phyloP scores from a whole-genome alignment of 2,113 vertebrate species.

The Uria lomvia region DNA sequence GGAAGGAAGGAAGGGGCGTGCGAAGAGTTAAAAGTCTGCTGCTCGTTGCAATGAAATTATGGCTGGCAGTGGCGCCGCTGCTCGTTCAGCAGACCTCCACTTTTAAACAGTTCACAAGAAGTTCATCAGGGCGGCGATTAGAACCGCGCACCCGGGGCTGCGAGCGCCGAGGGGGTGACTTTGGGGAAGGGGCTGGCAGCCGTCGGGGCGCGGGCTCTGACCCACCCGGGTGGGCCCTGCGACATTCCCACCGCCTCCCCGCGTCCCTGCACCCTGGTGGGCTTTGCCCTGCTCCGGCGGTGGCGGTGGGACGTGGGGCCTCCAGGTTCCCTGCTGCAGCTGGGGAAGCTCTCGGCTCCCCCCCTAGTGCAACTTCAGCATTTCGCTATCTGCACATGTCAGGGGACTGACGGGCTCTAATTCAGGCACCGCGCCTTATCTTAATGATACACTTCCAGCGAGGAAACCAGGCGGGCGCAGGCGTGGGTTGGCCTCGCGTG shows the following conservation, averaged over 20 bases:
- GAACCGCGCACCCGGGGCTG: neutral
- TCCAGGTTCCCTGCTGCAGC: neutral
- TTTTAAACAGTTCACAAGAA: slow-evolving; percentile 82
- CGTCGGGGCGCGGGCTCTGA: neutral
- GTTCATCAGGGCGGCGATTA: slow-evolving; percentile 80
- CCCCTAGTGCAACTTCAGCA: neutral
- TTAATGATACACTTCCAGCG: neutral
- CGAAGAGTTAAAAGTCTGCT: slow-evolving; percentile 77
- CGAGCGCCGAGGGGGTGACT: neutral
- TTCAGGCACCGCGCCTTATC: neutral
- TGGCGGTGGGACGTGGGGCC: neutral
- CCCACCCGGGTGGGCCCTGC: neutral
- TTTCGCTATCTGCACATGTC: neutral
- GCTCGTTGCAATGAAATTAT: slow-evolving; percentile 82
- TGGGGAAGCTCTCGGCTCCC: neutral
- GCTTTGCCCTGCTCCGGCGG: neutral
- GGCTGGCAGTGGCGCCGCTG: slow-evolving; percentile 80
- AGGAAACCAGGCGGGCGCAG: neutral
- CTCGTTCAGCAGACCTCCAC: slow-evolving; percentile 81
- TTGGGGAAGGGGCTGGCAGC: neutral
- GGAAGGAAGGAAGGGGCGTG: neutral
- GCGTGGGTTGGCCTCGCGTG: neutral
- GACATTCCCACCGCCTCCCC: neutral
- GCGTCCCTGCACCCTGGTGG: accelerated
- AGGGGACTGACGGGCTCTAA: neutral